phyloP scores from a whole-genome alignment of 2,797 vertebrate genomes.

The Hephaestus fuliginosus region DNA sequence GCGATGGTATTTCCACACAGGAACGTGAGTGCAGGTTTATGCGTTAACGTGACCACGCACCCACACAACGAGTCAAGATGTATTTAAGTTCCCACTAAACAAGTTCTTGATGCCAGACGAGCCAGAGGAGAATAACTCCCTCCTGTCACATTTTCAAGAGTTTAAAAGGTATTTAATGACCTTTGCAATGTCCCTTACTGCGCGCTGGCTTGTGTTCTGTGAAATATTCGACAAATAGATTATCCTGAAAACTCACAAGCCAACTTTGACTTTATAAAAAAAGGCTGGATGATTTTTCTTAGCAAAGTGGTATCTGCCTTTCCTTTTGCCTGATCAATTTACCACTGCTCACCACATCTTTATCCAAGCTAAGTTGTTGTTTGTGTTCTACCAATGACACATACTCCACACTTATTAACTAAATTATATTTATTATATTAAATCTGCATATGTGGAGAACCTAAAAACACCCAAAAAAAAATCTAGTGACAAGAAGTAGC shows the following conservation, averaged over 20 bases:
- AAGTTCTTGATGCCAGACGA: constrained; percentile 3
- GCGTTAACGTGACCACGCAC: background rate
- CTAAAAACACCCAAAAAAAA: background rate
- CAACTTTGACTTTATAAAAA: constrained; percentile 1
- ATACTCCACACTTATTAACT: too few relatives aligned
- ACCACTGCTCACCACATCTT: background rate
- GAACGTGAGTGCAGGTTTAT: background rate
- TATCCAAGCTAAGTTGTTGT: background rate
- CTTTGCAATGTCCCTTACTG: constrained; percentile 11
- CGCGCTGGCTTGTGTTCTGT: constrained; percentile 27
- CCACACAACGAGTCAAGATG: constrained; percentile 9
- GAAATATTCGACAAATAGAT: constrained; percentile 50
- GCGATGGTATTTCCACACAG: background rate
- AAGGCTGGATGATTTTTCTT: background rate
- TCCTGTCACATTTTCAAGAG: constrained; percentile 18
- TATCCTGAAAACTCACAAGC: constrained; percentile 31
- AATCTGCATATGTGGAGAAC: background rate
- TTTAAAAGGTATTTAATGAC: constrained; percentile 41
- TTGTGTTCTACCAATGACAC: background rate
- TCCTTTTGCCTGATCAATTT: background rate
- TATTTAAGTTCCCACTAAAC: constrained; percentile 26
- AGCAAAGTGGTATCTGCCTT: background rate
- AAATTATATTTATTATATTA: background rate
- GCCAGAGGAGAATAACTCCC: constrained; percentile 5
- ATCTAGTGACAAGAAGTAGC: background rate